Percentiles rank a stretch among this genome's conserved stretches.
These are phyloP conservation scores for Chaetogeoica ovagalla DNA, from an alignment of 2,888 invertebrate genomes.

Conservation along the genomic window DNA sequence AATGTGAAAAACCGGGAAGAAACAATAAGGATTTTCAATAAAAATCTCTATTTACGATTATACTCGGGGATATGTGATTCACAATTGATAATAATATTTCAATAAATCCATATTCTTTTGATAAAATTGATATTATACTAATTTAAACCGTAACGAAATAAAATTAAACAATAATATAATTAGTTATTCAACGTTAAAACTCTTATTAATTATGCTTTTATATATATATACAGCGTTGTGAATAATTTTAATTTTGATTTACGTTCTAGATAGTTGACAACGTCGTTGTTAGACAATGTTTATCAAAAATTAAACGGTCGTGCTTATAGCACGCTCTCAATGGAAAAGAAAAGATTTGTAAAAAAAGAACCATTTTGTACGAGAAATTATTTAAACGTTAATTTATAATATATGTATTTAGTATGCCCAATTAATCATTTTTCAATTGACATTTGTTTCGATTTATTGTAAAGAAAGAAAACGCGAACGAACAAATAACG, in stretches of 20 bases:
- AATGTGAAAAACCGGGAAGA: neutral
- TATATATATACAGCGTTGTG: neutral
- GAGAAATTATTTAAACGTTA: neutral
- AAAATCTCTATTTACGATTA: no score
- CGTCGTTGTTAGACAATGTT: neutral
- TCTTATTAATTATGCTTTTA: neutral
- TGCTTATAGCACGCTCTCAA: neutral
- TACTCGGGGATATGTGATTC: no score
- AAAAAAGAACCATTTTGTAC: neutral
- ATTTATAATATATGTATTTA: no score
- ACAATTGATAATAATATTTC: no score
- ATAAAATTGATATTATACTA: neutral
- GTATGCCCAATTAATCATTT: no score
- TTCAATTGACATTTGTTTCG: no score
- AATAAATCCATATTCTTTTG: neutral
- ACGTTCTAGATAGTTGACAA: slow-evolving; percentile 22
- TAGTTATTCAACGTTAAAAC: no score
- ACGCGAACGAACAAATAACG: no score
- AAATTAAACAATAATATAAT: neutral
- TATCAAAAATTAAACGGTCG: slow-evolving; percentile 1
- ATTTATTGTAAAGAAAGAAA: no score
- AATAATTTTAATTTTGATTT: neutral
- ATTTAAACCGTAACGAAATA: neutral
- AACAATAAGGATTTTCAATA: no score
- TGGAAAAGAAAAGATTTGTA: no score